Evolutionary conservation across 2,797 vertebrate species (phyloP).

Genomic region (Mionectes olivaceus): DNA sequence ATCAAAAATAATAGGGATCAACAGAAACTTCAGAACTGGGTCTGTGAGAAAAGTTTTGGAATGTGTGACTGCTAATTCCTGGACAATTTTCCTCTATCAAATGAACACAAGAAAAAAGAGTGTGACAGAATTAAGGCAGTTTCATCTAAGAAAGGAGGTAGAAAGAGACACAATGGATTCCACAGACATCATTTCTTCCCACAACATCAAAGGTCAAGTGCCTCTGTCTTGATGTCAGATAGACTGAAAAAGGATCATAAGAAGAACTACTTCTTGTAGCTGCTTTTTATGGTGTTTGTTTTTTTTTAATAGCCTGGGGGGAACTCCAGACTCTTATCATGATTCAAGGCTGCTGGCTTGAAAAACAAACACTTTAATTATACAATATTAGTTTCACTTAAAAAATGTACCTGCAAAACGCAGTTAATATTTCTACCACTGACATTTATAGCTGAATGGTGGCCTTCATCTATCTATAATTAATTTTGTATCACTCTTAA

Average conservation of each 20-base stretch:
- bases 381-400: background rate
- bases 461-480: background rate
- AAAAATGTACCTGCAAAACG: background rate
- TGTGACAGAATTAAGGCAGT: background rate
- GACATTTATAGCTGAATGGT: background rate
- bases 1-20: background rate
- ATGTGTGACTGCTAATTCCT: background rate
- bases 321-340: background rate
- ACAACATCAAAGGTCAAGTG: background rate
- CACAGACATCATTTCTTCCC: background rate
- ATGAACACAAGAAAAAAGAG: background rate
- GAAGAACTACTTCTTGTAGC: background rate
- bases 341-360: background rate
- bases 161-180: accelerated
- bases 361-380: background rate
- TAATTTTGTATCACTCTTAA: background rate
- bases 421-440: background rate
- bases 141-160: background rate
- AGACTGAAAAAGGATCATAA: background rate
- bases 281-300: background rate
- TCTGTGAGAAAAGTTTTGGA: background rate
- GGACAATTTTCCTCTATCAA: background rate
- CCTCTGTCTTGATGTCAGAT: background rate
- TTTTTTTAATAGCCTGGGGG: background rate
- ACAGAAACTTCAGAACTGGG: background rate